Base-by-base conservation (phyloP, 2,113 vertebrate genomes). In the Marcusenius ussheri region DNA sequence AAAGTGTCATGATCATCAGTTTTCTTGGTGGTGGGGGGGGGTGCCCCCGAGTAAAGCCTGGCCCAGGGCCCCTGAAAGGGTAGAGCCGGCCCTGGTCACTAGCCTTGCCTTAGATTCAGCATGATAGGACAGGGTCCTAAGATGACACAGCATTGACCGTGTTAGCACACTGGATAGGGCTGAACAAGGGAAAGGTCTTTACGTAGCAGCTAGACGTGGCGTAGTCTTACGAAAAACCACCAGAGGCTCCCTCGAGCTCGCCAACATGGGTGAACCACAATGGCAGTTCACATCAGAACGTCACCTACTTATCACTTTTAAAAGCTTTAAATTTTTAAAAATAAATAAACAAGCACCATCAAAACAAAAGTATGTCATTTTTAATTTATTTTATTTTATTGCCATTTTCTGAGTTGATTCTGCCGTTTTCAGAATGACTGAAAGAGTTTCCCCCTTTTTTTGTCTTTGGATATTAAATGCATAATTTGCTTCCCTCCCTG, bases 381-480 rank as follows among this genome's bases (percentile, higher is more conserved):
- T 94, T 92, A 91, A 94, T 95, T 95, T 94, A 92, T 94, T 92
- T 92, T 80, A 42, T 56, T 74, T 51, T 83, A 39, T 74, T 93
- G 70, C 46, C 9, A 10, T 90, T 88, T 90, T 27, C 83, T 89
- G 74, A 56, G 88, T 93, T 50, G 24, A 89, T 88, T 92, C 92
- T 92, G 90, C 91, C 83, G 85, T 90, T 92, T 89, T 93, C 46
- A 91, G 91, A 93, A 91, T 88, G 70, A 91, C 83, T 87, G 90
- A 90, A 91, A 91, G 88, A n/a, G 89, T 91, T 92, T 92, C 84
- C 86, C 62, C 5, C 88, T 90, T 90, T 90, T 42, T 39, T 93
- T 27, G 24, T 66, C n/a, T 70, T 89, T 92, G 92, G 92, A 92
- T 93, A 89, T 92, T 19, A 8, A 17, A 49, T 93, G 89, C 93